These are phyloP conservation scores for Macquaria australasica DNA, from an alignment of 2,113 vertebrate species.

Conservation along the genomic window DNA sequence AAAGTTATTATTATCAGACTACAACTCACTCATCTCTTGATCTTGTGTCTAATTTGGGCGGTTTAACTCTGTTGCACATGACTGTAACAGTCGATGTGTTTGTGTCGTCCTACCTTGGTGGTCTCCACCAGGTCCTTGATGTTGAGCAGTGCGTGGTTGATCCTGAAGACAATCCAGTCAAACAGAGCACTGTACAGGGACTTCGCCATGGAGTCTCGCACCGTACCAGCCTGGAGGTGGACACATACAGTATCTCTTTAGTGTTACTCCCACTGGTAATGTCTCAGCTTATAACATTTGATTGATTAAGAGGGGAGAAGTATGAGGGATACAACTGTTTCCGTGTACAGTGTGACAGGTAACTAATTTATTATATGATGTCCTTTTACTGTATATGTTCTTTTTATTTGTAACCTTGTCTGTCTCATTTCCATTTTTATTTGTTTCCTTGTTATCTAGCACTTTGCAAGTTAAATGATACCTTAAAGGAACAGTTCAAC, in stretches of 20 bases:
- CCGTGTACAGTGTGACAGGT: not conserved
- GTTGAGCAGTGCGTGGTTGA: constrained; percentile 98
- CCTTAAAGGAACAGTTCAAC: not conserved
- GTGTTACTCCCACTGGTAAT: not conserved
- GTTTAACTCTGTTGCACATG: not conserved
- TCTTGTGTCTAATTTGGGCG: not conserved
- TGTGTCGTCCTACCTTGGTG: constrained; percentile 86
- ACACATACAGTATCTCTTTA: not conserved
- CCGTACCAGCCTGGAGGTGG: constrained; percentile 90
- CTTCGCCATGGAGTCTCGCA: constrained; percentile 98
- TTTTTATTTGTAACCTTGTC: not conserved
- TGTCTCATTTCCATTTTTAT: not conserved
- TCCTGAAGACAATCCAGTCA: constrained; percentile 99
- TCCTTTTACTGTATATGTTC: not conserved
- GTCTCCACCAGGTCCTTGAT: constrained; percentile 92
- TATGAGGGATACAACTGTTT: not conserved
- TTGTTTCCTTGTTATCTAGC: not conserved
- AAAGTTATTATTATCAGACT: not conserved
- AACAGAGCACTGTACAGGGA: constrained; percentile 97
- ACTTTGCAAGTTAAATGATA: too few species aligned
- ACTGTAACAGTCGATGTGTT: not conserved
- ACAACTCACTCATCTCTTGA: not conserved
- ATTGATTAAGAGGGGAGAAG: not conserved
- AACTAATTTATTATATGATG: not conserved
- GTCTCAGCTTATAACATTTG: not conserved